Conservation (phyloP, 2,113 vertebrate genomes). For the Alosa alosa region DNA sequence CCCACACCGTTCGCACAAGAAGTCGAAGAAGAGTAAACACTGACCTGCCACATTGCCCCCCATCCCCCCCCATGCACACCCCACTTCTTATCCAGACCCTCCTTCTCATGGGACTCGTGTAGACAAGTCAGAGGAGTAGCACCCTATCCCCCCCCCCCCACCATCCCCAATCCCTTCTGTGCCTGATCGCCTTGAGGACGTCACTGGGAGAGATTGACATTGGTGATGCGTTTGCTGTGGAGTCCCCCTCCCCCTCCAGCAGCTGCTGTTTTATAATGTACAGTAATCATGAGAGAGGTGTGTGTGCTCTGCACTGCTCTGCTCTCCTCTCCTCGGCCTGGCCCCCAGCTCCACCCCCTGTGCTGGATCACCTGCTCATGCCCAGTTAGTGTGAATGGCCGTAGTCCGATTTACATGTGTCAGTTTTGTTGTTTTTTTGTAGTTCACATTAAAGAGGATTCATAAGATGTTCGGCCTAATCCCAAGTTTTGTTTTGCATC, state of each 20-base stretch:
- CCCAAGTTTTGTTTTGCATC: background rate
- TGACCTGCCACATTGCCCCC: slow-evolving; percentile 62
- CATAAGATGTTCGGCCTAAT: slow-evolving; percentile 7
- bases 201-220: background rate
- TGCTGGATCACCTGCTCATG: slow-evolving; percentile 5
- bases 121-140: slow-evolving; percentile 1
- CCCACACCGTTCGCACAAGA: slow-evolving; percentile 98
- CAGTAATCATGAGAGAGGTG: slow-evolving; percentile 4
- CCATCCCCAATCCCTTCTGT: background rate
- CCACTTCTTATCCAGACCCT: background rate
- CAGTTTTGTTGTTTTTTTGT: slow-evolving; percentile 18
- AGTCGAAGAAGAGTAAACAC: slow-evolving; percentile 99
- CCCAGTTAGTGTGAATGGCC: background rate
- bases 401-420: slow-evolving; percentile 18
- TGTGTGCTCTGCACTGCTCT: background rate
- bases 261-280: slow-evolving; percentile 20
- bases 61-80: background rate
- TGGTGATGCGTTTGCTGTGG: slow-evolving; percentile 12
- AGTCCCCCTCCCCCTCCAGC: background rate
- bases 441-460: slow-evolving; percentile 20
- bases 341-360: background rate
- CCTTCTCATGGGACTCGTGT: background rate
- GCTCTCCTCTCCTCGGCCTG: background rate
- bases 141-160: background rate
- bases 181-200: slow-evolving; percentile 1